These are phyloP conservation scores for Sinocyclocheilus grahami DNA, from an alignment of 2,113 vertebrate genomes.

Conservation along the genomic window DNA sequence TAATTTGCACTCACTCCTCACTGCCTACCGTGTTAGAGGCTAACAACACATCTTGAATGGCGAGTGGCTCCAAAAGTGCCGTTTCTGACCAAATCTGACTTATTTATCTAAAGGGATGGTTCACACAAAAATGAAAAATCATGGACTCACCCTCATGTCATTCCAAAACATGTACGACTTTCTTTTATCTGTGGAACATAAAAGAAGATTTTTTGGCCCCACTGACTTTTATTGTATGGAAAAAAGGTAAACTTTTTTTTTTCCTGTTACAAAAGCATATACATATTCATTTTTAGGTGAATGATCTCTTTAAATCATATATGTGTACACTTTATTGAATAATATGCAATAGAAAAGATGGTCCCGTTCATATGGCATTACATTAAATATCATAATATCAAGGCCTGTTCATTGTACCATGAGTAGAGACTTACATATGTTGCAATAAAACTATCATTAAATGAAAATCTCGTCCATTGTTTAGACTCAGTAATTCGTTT, in stretches of 20 bases:
- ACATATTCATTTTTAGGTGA: too few species aligned
- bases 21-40: conserved; percentile 42
- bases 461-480: conserved; percentile 38
- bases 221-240: too few species aligned
- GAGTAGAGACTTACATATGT: conserved; percentile 45
- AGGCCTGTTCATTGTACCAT: conserved; percentile 28
- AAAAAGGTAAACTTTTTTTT: too few species aligned
- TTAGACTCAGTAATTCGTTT: conserved; percentile 43
- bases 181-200: too few species aligned
- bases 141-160: too few species aligned
- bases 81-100: not conserved
- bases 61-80: not conserved
- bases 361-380: not conserved
- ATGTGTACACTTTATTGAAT: not conserved
- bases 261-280: too few species aligned
- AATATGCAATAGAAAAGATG: conserved; percentile 6
- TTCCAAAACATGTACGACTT: not conserved
- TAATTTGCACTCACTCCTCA: conserved; percentile 62
- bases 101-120: not conserved
- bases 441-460: conserved; percentile 44
- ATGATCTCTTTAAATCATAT: not conserved
- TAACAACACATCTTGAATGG: not conserved
- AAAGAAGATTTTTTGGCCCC: too few species aligned
- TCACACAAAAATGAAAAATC: not conserved
- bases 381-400: conserved; percentile 27